Evolutionary conservation across 1,140 invertebrate species (phyloP).

Genomic region (Eufriesea mexicana): DNA sequence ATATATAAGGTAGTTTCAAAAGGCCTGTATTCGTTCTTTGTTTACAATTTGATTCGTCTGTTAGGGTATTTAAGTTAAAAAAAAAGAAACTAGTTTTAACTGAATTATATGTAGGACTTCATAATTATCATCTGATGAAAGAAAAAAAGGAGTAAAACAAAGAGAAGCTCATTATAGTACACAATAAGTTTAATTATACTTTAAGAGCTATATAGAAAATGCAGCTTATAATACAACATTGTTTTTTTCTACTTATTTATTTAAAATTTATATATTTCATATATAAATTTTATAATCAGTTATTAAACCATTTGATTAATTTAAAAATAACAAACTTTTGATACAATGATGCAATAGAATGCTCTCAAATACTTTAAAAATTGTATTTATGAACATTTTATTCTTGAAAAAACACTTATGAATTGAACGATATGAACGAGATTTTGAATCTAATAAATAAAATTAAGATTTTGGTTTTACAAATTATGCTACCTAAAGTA

Average conservation of each 20-base stretch:
- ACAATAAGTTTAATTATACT: neutral
- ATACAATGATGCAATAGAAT: neutral
- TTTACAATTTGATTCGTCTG: neutral
- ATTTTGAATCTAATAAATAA: slow-evolving; percentile 1
- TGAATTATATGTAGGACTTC: neutral
- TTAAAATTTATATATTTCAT: neutral
- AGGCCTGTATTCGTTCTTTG: neutral
- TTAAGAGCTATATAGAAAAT: neutral
- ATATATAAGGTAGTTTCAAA: neutral
- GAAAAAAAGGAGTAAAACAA: neutral
- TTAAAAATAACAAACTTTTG: neutral
- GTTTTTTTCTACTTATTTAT: neutral
- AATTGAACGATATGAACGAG: neutral
- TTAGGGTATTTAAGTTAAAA: neutral
- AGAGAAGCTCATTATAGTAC: neutral
- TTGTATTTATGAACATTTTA: neutral
- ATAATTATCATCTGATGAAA: neutral
- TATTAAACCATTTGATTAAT: neutral
- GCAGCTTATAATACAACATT: neutral
- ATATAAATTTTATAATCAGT: neutral
- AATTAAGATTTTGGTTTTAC: slow-evolving; percentile 11
- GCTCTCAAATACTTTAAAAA: neutral
- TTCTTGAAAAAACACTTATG: neutral
- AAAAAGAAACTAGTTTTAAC: neutral
- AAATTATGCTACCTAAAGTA: slow-evolving; percentile 20